Conservation (phyloP, 2,888 invertebrate species). For the Stenolophus ochropezus region DNA sequence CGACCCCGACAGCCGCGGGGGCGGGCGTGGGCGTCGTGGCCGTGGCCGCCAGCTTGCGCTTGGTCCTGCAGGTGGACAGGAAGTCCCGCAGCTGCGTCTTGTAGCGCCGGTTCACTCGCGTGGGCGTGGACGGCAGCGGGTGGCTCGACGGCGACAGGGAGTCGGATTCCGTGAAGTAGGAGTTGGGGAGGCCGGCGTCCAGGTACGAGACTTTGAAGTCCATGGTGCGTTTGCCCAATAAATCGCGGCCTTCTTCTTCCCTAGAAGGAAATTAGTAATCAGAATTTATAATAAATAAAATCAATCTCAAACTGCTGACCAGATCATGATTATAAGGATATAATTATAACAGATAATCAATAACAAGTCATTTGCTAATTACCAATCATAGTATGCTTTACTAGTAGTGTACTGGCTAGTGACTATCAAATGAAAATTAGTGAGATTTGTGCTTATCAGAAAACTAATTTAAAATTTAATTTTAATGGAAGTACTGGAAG, state of each 20-base stretch:
- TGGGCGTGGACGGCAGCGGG: slow-evolving; percentile 80
- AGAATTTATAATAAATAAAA: not conserved
- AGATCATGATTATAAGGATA: too few relatives aligned
- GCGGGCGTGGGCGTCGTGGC: slow-evolving; percentile 69
- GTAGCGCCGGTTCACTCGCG: slow-evolving; percentile 90
- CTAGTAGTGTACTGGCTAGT: too few relatives aligned
- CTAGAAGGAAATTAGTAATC: slow-evolving; percentile 75
- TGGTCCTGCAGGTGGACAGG: slow-evolving; percentile 91
- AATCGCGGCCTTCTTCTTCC: slow-evolving; percentile 98
- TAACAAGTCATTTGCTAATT: too few relatives aligned
- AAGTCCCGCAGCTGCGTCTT: slow-evolving; percentile 96
- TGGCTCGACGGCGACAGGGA: slow-evolving; percentile 78
- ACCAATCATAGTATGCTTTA: too few relatives aligned
- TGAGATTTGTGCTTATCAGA: too few relatives aligned
- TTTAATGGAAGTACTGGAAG: too few relatives aligned
- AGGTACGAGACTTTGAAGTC: slow-evolving; percentile 99
- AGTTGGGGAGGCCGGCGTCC: slow-evolving; percentile 93
- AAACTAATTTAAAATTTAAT: too few relatives aligned
- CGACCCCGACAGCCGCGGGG: slow-evolving; percentile 42
- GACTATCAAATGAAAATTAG: too few relatives aligned
- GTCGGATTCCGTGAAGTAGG: slow-evolving; percentile 92
- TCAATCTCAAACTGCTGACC: too few relatives aligned
- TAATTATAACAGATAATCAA: too few relatives aligned
- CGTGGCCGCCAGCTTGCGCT: slow-evolving; percentile 77
- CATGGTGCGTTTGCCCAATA: slow-evolving; percentile 98